A percentile compares a stretch with the other conserved stretches of the same genome.
These are phyloP conservation scores for Protula sp. DNA, from an alignment of 2,888 invertebrate genomes.

Conservation along the genomic window DNA sequence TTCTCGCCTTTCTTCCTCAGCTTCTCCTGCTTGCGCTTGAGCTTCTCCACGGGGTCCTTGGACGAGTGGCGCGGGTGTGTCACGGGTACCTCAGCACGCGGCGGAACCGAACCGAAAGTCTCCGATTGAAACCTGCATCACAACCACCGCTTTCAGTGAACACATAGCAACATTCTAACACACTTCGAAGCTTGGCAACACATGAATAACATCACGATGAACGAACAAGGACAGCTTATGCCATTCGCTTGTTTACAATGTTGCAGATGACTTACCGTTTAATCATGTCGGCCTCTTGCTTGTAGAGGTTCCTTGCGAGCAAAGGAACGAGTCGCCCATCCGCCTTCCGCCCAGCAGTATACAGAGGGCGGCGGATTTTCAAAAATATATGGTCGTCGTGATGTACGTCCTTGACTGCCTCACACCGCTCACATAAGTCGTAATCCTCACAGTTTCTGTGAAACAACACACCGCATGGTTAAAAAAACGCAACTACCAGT, in stretches of 20 bases:
- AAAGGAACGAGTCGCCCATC: conserved; percentile 28
- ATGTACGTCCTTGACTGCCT: conserved; percentile 36
- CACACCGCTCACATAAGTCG: conserved; percentile 52
- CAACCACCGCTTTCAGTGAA: too few relatives aligned
- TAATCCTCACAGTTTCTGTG: conserved; percentile 50
- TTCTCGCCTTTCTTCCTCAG: conserved; percentile 33
- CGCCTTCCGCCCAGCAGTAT: conserved; percentile 18
- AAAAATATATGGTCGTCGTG: conserved; percentile 46
- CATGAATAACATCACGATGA: too few relatives aligned
- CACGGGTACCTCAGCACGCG: too few relatives aligned
- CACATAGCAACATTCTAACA: too few relatives aligned
- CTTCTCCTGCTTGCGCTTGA: conserved; percentile 27
- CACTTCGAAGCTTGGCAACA: too few relatives aligned
- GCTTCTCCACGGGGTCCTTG: neutral
- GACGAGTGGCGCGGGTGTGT: neutral
- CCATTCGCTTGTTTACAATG: too few relatives aligned
- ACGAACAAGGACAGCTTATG: too few relatives aligned
- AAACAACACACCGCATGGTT: conserved; percentile 10
- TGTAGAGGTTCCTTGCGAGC: conserved; percentile 30
- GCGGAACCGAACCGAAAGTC: too few relatives aligned
- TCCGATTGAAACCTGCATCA: too few relatives aligned
- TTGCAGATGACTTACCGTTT: neutral
- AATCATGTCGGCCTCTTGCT: neutral
- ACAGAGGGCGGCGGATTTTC: conserved; percentile 41
- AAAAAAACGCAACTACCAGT: too few relatives aligned